Percentiles rank a stretch among this genome's conserved stretches.
Evolutionary conservation across 2,888 invertebrate species (phyloP).

Genomic region (Microplitis manilae): DNA sequence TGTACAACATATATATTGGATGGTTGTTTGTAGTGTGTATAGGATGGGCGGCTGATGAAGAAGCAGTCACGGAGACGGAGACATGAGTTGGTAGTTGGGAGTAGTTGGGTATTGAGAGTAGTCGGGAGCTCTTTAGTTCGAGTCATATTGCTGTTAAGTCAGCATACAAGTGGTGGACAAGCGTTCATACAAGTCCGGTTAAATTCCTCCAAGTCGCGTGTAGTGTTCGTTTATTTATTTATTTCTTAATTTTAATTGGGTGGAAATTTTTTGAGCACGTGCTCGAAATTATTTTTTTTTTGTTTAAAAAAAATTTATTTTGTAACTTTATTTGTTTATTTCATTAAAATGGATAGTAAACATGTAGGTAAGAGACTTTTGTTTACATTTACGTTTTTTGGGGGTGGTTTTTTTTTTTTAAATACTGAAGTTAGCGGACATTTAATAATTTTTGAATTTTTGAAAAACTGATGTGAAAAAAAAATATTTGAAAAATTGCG

Average conservation of each 20-base stretch:
- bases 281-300: background rate
- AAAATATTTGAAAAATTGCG: too few relatives aligned
- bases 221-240: background rate
- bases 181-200: background rate
- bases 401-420: too few relatives aligned
- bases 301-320: too few relatives aligned
- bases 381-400: too few relatives aligned
- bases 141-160: background rate
- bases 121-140: too few relatives aligned
- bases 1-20: background rate
- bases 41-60: background rate
- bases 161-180: background rate
- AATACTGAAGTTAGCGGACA: too few relatives aligned
- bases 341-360: too few relatives aligned
- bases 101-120: background rate
- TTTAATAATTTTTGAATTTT: too few relatives aligned
- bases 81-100: conserved; percentile 1
- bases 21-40: background rate
- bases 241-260: background rate
- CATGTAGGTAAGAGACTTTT: too few relatives aligned
- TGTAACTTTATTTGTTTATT: too few relatives aligned
- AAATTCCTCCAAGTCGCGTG: background rate
- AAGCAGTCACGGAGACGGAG: background rate
- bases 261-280: background rate
- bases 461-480: too few relatives aligned